Percentiles rank a stretch among this genome's conserved stretches.
Conservation (phyloP, 1,140 invertebrate species). For the Penaeus chinensis region DNA sequence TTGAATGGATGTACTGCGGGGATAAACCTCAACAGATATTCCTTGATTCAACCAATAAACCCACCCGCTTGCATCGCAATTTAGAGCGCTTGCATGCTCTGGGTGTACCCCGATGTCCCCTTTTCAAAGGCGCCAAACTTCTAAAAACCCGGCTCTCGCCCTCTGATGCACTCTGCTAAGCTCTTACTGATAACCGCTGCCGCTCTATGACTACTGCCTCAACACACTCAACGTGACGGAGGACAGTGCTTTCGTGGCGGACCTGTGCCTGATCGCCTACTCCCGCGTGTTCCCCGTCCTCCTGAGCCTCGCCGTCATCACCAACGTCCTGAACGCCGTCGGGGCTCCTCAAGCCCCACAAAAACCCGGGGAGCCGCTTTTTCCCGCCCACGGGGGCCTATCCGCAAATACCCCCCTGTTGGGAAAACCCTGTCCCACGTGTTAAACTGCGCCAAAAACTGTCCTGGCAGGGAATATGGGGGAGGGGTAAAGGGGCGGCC, state of each 20-base stretch:
- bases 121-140: too few relatives aligned
- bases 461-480: background rate
- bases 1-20: too few relatives aligned
- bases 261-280: conserved; percentile 36
- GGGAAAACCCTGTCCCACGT: conserved; percentile 38
- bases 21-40: too few relatives aligned
- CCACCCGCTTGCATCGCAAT: too few relatives aligned
- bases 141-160: too few relatives aligned
- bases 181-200: too few relatives aligned
- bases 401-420: conserved; percentile 33
- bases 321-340: conserved; percentile 31
- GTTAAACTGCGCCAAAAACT: conserved; percentile 12
- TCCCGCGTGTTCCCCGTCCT: conserved; percentile 19
- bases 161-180: too few relatives aligned
- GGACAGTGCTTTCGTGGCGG: background rate
- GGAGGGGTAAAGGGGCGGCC: background rate
- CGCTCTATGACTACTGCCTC: too few relatives aligned
- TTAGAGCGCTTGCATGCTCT: too few relatives aligned
- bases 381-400: conserved; percentile 14
- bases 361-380: too few relatives aligned
- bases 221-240: conserved; percentile 8
- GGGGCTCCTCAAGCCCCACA: conserved; percentile 21
- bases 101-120: too few relatives aligned
- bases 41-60: too few relatives aligned
- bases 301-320: conserved; percentile 16